Base-by-base conservation (phyloP, 1,140 invertebrate genomes). In the Arctopsyche grandis region DNA sequence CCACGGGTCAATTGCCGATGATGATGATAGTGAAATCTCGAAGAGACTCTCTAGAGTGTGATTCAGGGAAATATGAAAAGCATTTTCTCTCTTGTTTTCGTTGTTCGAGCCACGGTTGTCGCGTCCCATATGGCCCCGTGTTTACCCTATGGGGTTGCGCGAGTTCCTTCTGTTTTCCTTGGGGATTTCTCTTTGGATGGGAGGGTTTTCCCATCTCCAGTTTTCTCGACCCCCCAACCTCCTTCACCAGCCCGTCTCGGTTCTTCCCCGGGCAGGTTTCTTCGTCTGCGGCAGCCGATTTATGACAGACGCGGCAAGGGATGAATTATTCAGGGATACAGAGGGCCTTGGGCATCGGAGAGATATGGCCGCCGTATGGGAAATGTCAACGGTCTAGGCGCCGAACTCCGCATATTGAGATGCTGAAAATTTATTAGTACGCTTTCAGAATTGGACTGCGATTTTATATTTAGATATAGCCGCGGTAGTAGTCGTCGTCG, bases 311-410 rank as follows among this genome's bases (percentile, higher is more conserved):
- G 73, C 22, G 71, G 70, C 80, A 10, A 14, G 19, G 58, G 38
- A 81, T 81, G 80, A 81, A 81, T 81, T 81, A 81, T 81, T 81
- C 77, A 81, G 43, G 46, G 63, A 77, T 44, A 43, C 44, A 26
- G 46, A 22, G 9, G 52, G 44, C 29, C 52, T 60, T 63, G 26
- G 52, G 52, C 44, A 9, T 66, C 12, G 74, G 10, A 29, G 24
- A 43, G 26, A 76, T 76, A 63, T 38, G 74, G 58, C 48, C 44
- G 22, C 14, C 48, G 73, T 63, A 48, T 69, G 29, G 44, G 38
- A 77, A 77, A 43, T 56, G 43, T 56, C 71, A 74, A 74, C 71
- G 22, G 58, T 5, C 63, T 22, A 22, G 69, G n/a, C 16, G n/a
- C 24, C 24, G 9, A 22, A 44, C 10, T 14, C 38, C 38, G 74